A percentile compares a stretch with the other conserved stretches of the same genome.
Conservation (phyloP, 2,797 vertebrate species). For the Brachymystax lenok region DNA sequence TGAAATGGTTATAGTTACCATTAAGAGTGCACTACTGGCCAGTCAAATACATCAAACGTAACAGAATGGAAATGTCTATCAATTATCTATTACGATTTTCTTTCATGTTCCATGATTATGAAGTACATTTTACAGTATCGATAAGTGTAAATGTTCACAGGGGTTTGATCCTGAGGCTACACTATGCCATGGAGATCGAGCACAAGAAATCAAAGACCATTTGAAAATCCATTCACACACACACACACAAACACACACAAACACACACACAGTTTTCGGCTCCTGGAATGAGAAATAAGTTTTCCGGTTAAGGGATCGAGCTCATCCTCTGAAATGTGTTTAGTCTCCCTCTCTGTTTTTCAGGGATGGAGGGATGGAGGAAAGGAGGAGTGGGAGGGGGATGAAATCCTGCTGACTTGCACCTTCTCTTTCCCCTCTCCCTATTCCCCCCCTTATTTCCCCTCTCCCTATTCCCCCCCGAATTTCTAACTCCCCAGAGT, state of each 20-base stretch:
- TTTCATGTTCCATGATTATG: slow-evolving; percentile 45
- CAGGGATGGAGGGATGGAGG: neutral
- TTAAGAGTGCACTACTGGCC: neutral
- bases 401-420: slow-evolving; percentile 67
- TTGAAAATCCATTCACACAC: slow-evolving; percentile 52
- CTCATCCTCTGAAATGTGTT: slow-evolving; percentile 57
- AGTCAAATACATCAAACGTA: slow-evolving; percentile 26
- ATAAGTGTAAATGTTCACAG: slow-evolving; percentile 42
- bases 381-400: neutral
- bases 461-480: slow-evolving; percentile 17
- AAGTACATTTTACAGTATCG: slow-evolving; percentile 37
- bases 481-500: slow-evolving; percentile 57
- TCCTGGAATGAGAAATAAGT: slow-evolving; percentile 38
- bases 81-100: slow-evolving; percentile 30
- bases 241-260: slow-evolving; percentile 16
- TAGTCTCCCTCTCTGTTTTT: slow-evolving; percentile 27
- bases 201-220: slow-evolving; percentile 44
- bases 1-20: neutral
- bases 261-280: slow-evolving; percentile 1
- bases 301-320: slow-evolving; percentile 30
- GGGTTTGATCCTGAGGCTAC: slow-evolving; percentile 29
- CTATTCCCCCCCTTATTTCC: slow-evolving; percentile 32
- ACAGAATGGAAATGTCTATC: slow-evolving; percentile 20
- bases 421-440: slow-evolving; percentile 37
- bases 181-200: neutral